Evolutionary conservation across 1,140 invertebrate genomes (phyloP).

Genomic region (Mya arenaria): DNA sequence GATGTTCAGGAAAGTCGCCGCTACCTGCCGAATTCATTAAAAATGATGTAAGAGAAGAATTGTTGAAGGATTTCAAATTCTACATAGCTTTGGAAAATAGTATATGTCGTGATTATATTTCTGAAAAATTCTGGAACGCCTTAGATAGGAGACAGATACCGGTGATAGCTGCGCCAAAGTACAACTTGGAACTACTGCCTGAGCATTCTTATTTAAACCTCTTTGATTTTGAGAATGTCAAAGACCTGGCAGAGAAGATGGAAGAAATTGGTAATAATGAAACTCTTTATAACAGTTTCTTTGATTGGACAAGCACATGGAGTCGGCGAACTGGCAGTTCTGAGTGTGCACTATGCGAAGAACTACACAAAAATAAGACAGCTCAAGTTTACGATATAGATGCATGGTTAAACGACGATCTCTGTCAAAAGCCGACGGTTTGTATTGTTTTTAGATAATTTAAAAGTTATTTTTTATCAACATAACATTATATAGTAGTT

Average conservation of each 20-base stretch:
- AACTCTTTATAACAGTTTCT: constrained; percentile 32
- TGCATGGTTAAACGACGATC: constrained; percentile 44
- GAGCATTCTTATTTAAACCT: constrained; percentile 45
- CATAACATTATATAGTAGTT: background rate
- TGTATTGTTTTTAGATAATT: background rate
- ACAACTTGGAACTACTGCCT: constrained; percentile 14
- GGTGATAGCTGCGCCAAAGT: constrained; percentile 41
- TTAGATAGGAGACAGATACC: constrained; percentile 36
- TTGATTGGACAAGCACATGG: constrained; percentile 32
- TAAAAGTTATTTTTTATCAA: background rate
- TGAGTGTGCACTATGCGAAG: constrained; percentile 29
- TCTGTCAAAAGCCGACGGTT: constrained; percentile 44
- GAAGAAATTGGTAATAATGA: constrained; percentile 36
- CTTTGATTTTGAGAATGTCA: constrained; percentile 45
- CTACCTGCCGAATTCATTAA: constrained; percentile 7
- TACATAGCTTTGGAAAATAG: constrained; percentile 52
- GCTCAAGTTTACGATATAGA: constrained; percentile 40
- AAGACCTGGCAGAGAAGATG: constrained; percentile 24
- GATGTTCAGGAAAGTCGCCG: constrained; percentile 5
- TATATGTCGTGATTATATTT: constrained; percentile 45
- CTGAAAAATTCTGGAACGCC: constrained; percentile 45
- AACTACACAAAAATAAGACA: constrained; percentile 19
- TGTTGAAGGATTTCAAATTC: constrained; percentile 34
- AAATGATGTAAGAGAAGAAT: constrained; percentile 14
- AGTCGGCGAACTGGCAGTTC: background rate